phyloP scores from a whole-genome alignment of 2,113 vertebrate genomes.

The Eleginops maclovinus region DNA sequence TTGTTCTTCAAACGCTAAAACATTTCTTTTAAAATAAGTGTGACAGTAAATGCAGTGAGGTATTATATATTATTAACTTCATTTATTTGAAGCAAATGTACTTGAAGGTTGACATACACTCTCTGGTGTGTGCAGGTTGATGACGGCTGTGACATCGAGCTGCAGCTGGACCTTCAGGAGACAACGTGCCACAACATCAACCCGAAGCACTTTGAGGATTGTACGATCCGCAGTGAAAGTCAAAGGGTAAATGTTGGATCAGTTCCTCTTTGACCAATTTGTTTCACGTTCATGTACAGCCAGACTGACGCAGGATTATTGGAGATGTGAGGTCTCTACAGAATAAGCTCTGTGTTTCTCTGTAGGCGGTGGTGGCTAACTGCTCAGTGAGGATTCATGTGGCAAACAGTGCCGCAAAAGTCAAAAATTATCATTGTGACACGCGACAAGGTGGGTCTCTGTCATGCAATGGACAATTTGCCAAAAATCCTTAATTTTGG shows the following conservation, averaged over 20 bases:
- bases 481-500: not conserved
- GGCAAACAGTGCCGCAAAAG: not conserved
- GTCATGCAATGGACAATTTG: not conserved
- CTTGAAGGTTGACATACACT: too few relatives aligned
- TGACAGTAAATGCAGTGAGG: too few relatives aligned
- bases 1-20: too few relatives aligned
- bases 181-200: conserved; percentile 61
- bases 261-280: not conserved
- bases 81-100: too few relatives aligned
- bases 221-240: accelerated
- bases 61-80: too few relatives aligned
- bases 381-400: conserved; percentile 63
- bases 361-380: conserved; percentile 62
- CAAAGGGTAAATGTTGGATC: conserved; percentile 38
- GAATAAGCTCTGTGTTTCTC: not conserved
- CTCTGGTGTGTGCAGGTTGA: conserved; percentile 32
- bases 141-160: conserved; percentile 27
- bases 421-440: conserved; percentile 33
- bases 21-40: too few relatives aligned
- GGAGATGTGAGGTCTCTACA: not conserved
- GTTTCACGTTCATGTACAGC: not conserved
- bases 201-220: conserved; percentile 68
- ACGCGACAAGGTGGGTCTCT: conserved; percentile 27
- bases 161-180: conserved; percentile 67
- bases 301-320: not conserved